These are phyloP conservation scores for Oreochromis spilurus DNA, from an alignment of 2,113 vertebrate genomes.

Conservation along the genomic window DNA sequence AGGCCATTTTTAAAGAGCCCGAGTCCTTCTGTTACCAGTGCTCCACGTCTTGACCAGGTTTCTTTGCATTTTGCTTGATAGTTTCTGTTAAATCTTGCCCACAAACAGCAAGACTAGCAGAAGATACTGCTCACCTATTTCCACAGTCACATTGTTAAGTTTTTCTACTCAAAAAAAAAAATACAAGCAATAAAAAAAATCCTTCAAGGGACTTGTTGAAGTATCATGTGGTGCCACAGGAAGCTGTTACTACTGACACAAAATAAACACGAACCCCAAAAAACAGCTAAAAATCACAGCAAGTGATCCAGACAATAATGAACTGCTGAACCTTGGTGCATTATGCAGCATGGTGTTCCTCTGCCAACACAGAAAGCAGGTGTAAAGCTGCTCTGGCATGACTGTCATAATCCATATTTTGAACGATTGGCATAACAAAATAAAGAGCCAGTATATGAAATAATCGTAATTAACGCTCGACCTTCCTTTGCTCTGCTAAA, in stretches of 20 bases:
- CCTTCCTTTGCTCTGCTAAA: constrained; percentile 46
- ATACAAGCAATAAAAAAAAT: neutral
- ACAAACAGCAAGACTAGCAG: neutral
- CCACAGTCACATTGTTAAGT: neutral
- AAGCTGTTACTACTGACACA: neutral
- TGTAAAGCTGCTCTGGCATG: neutral
- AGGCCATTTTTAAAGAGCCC: neutral
- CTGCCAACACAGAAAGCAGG: neutral
- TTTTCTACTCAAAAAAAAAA: neutral
- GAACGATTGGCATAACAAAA: constrained; percentile 31
- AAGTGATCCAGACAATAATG: neutral
- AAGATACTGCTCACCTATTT: neutral
- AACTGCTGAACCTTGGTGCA: neutral
- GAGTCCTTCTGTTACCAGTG: neutral
- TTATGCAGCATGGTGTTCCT: neutral
- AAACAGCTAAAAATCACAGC: neutral
- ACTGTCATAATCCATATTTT: constrained; percentile 49
- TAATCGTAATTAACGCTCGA: constrained; percentile 54
- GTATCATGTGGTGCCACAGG: neutral
- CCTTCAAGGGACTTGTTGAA: neutral
- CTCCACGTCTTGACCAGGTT: neutral
- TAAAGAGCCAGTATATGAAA: constrained; percentile 47
- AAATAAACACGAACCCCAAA: neutral
- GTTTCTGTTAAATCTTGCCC: neutral
- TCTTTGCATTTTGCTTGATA: neutral